Percentiles rank a stretch among this genome's conserved stretches.
These are phyloP conservation scores for Cremastobaeus sp. DNA, from an alignment of 2,888 invertebrate species.

Conservation along the genomic window DNA sequence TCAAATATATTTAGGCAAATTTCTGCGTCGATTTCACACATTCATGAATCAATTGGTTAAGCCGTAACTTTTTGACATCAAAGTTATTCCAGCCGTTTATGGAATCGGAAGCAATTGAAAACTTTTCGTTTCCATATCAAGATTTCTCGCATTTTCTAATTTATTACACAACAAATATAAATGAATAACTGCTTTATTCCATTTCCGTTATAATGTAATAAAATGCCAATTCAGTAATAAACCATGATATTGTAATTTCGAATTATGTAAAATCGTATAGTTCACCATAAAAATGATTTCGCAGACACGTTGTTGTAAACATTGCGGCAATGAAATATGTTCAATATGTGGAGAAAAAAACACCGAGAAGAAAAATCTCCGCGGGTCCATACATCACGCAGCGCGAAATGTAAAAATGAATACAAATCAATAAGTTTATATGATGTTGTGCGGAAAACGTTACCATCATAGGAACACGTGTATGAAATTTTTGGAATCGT, in stretches of 20 bases:
- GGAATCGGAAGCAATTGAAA: too few relatives aligned
- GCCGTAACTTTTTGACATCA: not conserved
- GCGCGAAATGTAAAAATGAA: constrained; percentile 56
- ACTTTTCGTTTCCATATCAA: too few relatives aligned
- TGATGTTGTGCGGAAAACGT: constrained; percentile 31
- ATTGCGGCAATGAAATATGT: constrained; percentile 51
- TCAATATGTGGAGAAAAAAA: constrained; percentile 52
- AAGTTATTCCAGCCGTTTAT: not conserved
- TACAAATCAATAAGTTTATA: constrained; percentile 57
- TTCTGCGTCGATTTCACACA: not conserved
- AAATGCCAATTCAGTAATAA: too few relatives aligned
- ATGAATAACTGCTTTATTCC: too few relatives aligned
- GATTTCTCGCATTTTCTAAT: too few relatives aligned
- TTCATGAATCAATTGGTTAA: not conserved
- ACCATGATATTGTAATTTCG: not conserved
- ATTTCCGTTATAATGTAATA: too few relatives aligned
- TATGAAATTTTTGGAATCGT: constrained; percentile 4
- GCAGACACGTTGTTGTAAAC: constrained; percentile 38
- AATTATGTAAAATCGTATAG: too few relatives aligned
- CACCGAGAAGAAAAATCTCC: constrained; percentile 49
- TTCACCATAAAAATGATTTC: too few relatives aligned
- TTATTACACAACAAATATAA: too few relatives aligned
- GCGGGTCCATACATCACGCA: constrained; percentile 45
- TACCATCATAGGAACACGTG: constrained; percentile 10
- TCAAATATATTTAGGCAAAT: constrained; percentile 26